Conservation (phyloP, 2,797 vertebrate species). For the Enteromius radiatus region DNA sequence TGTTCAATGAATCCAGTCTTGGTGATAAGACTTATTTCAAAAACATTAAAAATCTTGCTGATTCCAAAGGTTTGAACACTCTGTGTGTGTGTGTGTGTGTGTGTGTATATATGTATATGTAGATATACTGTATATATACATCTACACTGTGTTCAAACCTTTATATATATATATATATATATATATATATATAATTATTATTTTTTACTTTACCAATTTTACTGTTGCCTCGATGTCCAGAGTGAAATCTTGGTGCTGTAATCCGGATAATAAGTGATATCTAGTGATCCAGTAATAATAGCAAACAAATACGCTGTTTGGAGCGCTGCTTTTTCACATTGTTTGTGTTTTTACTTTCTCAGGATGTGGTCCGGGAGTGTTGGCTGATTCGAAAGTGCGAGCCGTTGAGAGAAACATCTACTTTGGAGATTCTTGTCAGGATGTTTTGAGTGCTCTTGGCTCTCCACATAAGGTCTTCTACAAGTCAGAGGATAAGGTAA, state of each 20-base stretch:
- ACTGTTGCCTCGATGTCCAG: not conserved
- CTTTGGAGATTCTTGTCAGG: slow-evolving; percentile 97
- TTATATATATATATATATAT: too few species aligned
- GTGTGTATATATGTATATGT: too few species aligned
- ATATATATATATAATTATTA: too few species aligned
- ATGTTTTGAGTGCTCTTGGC: slow-evolving; percentile 92
- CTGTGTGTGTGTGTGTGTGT: not conserved
- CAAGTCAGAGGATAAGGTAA: slow-evolving; percentile 98
- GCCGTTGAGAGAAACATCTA: slow-evolving; percentile 90
- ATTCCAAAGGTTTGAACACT: not conserved
- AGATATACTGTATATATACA: too few species aligned
- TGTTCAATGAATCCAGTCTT: not conserved
- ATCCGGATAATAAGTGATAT: slow-evolving; percentile 1
- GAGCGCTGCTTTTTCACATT: not conserved
- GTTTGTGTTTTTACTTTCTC: slow-evolving; percentile 43
- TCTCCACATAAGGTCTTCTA: slow-evolving; percentile 98
- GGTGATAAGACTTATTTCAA: not conserved
- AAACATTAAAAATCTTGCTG: not conserved
- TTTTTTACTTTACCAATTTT: not conserved
- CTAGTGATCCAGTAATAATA: not conserved
- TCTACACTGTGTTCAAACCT: too few species aligned
- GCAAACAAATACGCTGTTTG: not conserved
- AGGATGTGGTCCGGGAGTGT: slow-evolving; percentile 89
- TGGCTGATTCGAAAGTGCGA: slow-evolving; percentile 92
- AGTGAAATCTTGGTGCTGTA: not conserved